These are phyloP conservation scores for Silurus glanis DNA, from an alignment of 2,113 vertebrate genomes.

Conservation along the genomic window DNA sequence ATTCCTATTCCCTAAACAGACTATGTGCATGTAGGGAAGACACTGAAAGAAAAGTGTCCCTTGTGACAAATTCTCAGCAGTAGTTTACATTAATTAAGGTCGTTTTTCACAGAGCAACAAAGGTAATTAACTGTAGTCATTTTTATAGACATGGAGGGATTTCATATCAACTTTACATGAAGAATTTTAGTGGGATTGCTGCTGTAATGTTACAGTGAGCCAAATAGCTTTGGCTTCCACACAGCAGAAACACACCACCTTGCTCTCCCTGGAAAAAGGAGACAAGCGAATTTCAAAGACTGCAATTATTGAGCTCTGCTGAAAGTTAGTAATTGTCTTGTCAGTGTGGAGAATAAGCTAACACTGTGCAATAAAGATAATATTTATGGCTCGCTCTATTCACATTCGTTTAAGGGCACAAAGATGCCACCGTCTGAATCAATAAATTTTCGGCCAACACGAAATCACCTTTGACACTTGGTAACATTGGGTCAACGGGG, in stretches of 20 bases:
- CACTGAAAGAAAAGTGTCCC: conserved; percentile 33
- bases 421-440: conserved; percentile 7
- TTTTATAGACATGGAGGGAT: conserved; percentile 33
- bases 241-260: conserved; percentile 35
- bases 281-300: conserved; percentile 37
- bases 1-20: conserved; percentile 39
- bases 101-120: conserved; percentile 44
- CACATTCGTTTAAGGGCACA: conserved; percentile 8
- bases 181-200: conserved; percentile 35
- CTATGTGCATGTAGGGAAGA: conserved; percentile 12
- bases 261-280: conserved; percentile 33
- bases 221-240: conserved; percentile 42
- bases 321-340: conserved; percentile 45
- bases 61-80: conserved; percentile 50
- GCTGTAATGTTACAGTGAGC: conserved; percentile 31
- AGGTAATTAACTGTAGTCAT: conserved; percentile 55
- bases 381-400: conserved; percentile 20
- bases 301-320: conserved; percentile 40
- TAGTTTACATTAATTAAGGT: conserved; percentile 61
- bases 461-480: not conserved
- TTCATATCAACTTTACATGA: conserved; percentile 31
- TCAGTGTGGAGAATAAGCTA: conserved; percentile 19
- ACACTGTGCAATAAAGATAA: conserved; percentile 21
- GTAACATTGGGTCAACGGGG: not conserved
- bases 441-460: not conserved